phyloP scores from a whole-genome alignment of 2,888 invertebrate genomes.

The Tetropium fuscum region DNA sequence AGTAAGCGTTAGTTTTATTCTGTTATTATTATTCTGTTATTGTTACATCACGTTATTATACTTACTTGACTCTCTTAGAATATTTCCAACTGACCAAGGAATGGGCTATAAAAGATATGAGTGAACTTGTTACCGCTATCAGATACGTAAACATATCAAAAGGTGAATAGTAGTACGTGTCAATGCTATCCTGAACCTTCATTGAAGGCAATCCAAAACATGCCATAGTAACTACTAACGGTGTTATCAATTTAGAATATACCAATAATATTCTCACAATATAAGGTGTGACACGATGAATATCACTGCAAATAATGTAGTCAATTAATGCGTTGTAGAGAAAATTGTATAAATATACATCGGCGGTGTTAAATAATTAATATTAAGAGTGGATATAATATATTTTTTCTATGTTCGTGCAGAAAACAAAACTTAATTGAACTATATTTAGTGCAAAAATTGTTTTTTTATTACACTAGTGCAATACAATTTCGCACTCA shows the following conservation, averaged over 20 bases:
- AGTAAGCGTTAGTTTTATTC: too few relatives aligned
- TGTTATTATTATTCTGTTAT: too few relatives aligned
- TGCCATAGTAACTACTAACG: neutral
- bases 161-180: neutral
- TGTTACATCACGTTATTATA: too few relatives aligned
- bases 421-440: too few relatives aligned
- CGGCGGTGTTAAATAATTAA: too few relatives aligned
- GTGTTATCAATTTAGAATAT: constrained; percentile 10
- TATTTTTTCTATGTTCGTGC: too few relatives aligned
- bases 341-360: neutral
- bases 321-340: too few relatives aligned
- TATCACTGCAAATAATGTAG: neutral
- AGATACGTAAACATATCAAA: neutral
- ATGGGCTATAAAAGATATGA: neutral
- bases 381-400: too few relatives aligned
- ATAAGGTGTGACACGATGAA: neutral
- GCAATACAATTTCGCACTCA: too few relatives aligned
- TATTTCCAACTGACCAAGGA: neutral
- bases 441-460: too few relatives aligned
- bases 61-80: too few relatives aligned
- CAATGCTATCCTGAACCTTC: neutral
- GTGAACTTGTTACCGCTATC: neutral
- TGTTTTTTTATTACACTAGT: too few relatives aligned
- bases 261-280: neutral
- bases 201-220: constrained; percentile 6